Evolutionary conservation across 1,140 invertebrate genomes (phyloP).

Genomic region (Belonocnema kinseyi): DNA sequence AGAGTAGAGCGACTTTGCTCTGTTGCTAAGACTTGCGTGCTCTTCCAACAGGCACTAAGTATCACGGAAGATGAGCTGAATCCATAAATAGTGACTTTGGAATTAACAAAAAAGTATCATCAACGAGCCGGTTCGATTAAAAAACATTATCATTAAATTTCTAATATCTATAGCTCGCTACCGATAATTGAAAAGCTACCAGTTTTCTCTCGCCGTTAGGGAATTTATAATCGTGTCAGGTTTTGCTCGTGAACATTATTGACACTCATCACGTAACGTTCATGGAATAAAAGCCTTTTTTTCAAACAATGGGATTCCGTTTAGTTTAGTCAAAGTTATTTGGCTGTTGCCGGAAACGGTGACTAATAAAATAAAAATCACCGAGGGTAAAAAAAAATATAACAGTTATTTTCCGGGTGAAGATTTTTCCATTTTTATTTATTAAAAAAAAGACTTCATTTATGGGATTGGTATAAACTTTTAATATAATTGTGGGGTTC

Average conservation of each 20-base stretch:
- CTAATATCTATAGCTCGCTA: constrained; percentile 7
- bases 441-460: too few relatives aligned
- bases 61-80: constrained; percentile 18
- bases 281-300: neutral
- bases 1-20: neutral
- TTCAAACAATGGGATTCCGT: constrained; percentile 4
- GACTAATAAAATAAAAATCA: constrained; percentile 6
- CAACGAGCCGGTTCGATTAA: constrained; percentile 10
- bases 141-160: constrained; percentile 28
- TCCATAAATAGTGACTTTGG: constrained; percentile 22
- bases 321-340: constrained; percentile 1
- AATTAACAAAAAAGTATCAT: constrained; percentile 20
- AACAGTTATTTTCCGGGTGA: too few relatives aligned
- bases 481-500: too few relatives aligned
- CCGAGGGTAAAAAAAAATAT: neutral
- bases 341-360: constrained; percentile 1
- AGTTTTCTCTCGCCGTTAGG: constrained; percentile 5
- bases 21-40: neutral
- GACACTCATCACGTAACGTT: neutral
- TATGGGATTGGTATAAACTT: too few relatives aligned
- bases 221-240: constrained; percentile 27
- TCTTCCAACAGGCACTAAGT: constrained; percentile 6
- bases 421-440: too few relatives aligned
- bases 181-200: neutral
- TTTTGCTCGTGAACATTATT: constrained; percentile 9